Percentiles rank a stretch among this genome's conserved stretches.
Conservation (phyloP, 2,113 vertebrate genomes). For the Brachionichthys hirsutus region DNA sequence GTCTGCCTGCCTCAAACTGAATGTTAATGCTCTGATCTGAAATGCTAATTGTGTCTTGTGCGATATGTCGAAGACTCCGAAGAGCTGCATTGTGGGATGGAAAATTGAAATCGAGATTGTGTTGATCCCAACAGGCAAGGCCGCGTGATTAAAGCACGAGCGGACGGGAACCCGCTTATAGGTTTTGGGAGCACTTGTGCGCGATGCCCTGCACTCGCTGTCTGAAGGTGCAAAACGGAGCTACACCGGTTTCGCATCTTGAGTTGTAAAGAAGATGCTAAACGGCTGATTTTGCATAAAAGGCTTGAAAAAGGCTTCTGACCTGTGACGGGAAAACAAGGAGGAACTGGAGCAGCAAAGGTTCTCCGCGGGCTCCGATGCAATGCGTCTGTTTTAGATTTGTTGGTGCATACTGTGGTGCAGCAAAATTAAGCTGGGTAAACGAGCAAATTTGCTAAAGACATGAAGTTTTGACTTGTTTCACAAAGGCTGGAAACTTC, state of each 20-base stretch:
- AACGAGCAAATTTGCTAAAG: slow-evolving; percentile 36
- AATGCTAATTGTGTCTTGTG: slow-evolving; percentile 71
- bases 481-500: slow-evolving; percentile 31
- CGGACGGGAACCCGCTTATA: slow-evolving; percentile 5
- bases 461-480: slow-evolving; percentile 7
- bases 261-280: slow-evolving; percentile 17
- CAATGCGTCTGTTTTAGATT: slow-evolving; percentile 50
- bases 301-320: slow-evolving; percentile 21
- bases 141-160: slow-evolving; percentile 10
- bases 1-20: slow-evolving; percentile 65
- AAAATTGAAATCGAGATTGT: slow-evolving; percentile 40
- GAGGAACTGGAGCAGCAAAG: slow-evolving; percentile 23
- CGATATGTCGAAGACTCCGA: slow-evolving; percentile 56
- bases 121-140: slow-evolving; percentile 31
- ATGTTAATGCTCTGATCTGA: slow-evolving; percentile 72
- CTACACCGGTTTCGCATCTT: slow-evolving; percentile 8
- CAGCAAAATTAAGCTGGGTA: slow-evolving; percentile 40
- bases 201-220: neutral
- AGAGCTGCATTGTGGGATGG: slow-evolving; percentile 53
- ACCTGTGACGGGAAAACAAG: slow-evolving; percentile 29
- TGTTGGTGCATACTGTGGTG: slow-evolving; percentile 51
- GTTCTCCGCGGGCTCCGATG: slow-evolving; percentile 31
- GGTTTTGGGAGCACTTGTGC: slow-evolving; percentile 1
- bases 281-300: slow-evolving; percentile 23
- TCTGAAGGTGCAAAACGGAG: neutral